Conservation (phyloP, 2,888 invertebrate species). For the Sesamia inferens region DNA sequence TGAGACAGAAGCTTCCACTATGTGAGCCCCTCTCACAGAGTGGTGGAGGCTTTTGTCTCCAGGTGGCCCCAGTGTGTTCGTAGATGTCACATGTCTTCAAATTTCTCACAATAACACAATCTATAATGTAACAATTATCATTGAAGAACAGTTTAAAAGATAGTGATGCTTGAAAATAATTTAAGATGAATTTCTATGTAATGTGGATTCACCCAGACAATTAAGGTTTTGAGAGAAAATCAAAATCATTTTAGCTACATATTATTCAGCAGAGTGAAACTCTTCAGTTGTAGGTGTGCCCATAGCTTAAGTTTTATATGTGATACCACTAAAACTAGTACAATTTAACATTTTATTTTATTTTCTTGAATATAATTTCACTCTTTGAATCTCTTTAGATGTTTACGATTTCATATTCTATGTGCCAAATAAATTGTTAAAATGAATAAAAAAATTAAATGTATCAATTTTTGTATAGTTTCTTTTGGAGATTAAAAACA, state of each 20-base stretch:
- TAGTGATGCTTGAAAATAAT: neutral
- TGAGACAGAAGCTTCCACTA: neutral
- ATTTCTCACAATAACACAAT: neutral
- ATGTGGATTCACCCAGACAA: neutral
- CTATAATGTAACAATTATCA: neutral
- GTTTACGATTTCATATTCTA: conserved; percentile 64
- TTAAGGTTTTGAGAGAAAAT: neutral
- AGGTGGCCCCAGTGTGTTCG: neutral
- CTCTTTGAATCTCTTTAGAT: conserved; percentile 63
- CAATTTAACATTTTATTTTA: conserved; percentile 45
- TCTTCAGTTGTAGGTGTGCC: conserved; percentile 66
- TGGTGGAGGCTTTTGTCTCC: neutral
- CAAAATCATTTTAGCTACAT: neutral
- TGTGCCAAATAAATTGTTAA: conserved; percentile 77
- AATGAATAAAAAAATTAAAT: conserved; percentile 62
- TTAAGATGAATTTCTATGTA: neutral
- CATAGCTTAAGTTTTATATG: conserved; percentile 77
- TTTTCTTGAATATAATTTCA: conserved; percentile 57
- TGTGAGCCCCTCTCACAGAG: neutral
- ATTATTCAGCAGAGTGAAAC: conserved; percentile 28
- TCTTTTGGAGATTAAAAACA: conserved; percentile 57
- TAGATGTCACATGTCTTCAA: neutral
- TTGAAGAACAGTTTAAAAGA: conserved; percentile 4
- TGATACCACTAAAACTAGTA: conserved; percentile 75
- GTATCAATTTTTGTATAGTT: conserved; percentile 65